Evolutionary conservation across 2,888 invertebrate species (phyloP).

Genomic region (Phyto melanocephala): DNA sequence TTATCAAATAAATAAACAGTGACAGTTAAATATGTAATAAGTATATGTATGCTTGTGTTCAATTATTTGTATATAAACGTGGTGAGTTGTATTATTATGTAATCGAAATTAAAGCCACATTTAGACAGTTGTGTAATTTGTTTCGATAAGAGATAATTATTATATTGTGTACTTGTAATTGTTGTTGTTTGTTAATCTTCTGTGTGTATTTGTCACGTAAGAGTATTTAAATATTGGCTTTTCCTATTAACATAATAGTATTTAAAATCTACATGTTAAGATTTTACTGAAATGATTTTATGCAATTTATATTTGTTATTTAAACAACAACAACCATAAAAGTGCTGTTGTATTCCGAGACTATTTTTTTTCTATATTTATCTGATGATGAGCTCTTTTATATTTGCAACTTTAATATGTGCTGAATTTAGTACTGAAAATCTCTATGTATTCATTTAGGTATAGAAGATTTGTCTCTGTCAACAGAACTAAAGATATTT

Average conservation of each 20-base stretch:
- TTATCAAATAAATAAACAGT: not conserved
- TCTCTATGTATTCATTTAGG: too few relatives aligned
- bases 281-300: not conserved
- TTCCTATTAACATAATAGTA: not conserved
- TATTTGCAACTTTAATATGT: too few relatives aligned
- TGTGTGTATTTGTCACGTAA: constrained; percentile 14
- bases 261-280: not conserved
- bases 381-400: too few relatives aligned
- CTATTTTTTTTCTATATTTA: not conserved
- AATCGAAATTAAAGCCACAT: constrained; percentile 15
- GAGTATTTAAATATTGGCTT: not conserved
- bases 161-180: not conserved
- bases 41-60: not conserved
- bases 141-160: constrained; percentile 34
- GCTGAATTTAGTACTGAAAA: too few relatives aligned
- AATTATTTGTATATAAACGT: constrained; percentile 4
- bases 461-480: too few relatives aligned
- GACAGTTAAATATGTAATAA: not conserved
- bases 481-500: too few relatives aligned
- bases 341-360: not conserved
- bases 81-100: constrained; percentile 13
- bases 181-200: constrained; percentile 6
- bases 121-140: constrained; percentile 24
- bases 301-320: not conserved
- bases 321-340: not conserved